Conservation (phyloP, 2,113 vertebrate species). For the Perognathus longimembris region DNA sequence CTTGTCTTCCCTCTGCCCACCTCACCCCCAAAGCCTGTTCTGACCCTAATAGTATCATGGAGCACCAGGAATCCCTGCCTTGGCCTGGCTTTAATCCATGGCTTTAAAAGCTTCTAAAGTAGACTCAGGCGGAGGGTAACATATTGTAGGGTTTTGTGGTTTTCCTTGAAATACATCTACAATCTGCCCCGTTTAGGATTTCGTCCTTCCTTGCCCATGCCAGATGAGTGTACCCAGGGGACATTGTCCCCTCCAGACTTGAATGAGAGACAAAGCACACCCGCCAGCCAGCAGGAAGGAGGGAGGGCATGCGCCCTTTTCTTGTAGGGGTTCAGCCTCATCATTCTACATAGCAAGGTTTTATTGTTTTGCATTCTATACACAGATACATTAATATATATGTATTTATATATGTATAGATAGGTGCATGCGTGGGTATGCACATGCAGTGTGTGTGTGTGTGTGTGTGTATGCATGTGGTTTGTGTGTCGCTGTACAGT, state of each 20-base stretch:
- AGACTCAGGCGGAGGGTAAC: neutral
- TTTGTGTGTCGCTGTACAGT: neutral
- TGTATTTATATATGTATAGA: too few species aligned
- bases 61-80: neutral
- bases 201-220: neutral
- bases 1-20: neutral
- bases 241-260: too few species aligned
- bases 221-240: neutral
- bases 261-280: neutral
- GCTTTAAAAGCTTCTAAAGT: neutral
- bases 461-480: too few species aligned
- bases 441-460: too few species aligned
- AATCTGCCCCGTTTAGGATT: neutral
- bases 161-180: neutral
- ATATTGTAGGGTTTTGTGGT: neutral
- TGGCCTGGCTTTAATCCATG: neutral
- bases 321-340: neutral
- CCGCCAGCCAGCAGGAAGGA: neutral
- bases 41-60: neutral
- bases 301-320: too few species aligned
- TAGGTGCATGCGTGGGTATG: too few species aligned
- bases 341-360: neutral
- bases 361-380: neutral
- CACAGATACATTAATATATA: constrained; percentile 21
- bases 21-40: neutral